Conservation (phyloP, 2,888 invertebrate genomes). For the Acanthosepion pharaonis region DNA sequence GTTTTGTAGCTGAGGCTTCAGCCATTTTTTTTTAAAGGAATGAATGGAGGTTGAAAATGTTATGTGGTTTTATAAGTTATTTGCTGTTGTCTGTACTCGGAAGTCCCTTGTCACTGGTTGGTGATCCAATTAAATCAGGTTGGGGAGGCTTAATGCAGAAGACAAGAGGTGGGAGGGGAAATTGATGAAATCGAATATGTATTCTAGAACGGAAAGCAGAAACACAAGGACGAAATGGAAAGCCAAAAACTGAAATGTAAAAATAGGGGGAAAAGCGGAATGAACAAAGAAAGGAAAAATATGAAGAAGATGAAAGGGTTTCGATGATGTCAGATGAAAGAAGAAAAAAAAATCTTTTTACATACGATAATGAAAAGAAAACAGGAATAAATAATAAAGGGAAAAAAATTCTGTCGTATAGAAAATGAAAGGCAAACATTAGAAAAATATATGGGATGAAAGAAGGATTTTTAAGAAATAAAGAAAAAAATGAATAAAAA, state of each 20-base stretch:
- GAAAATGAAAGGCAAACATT: too few species aligned
- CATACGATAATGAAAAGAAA: too few species aligned
- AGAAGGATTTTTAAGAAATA: too few species aligned
- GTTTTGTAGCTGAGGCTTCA: background rate
- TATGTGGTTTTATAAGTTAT: background rate
- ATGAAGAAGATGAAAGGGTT: too few species aligned
- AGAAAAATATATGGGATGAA: too few species aligned
- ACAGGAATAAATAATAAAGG: too few species aligned
- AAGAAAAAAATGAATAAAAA: too few species aligned
- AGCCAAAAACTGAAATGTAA: background rate
- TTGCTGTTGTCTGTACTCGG: background rate
- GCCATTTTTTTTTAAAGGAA: background rate
- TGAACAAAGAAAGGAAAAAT: background rate
- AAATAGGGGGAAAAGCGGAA: background rate
- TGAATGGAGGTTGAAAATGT: background rate
- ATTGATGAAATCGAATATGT: background rate
- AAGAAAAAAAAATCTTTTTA: too few species aligned
- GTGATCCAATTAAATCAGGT: background rate
- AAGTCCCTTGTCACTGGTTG: background rate
- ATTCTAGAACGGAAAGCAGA: background rate
- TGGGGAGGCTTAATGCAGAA: background rate
- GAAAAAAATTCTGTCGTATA: too few species aligned
- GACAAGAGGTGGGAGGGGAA: background rate
- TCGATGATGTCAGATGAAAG: too few species aligned
- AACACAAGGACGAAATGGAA: background rate